A percentile compares a stretch with the other conserved stretches of the same genome.
These are phyloP conservation scores for Crenuchus spilurus DNA, from an alignment of 2,797 vertebrate species.

Conservation along the genomic window DNA sequence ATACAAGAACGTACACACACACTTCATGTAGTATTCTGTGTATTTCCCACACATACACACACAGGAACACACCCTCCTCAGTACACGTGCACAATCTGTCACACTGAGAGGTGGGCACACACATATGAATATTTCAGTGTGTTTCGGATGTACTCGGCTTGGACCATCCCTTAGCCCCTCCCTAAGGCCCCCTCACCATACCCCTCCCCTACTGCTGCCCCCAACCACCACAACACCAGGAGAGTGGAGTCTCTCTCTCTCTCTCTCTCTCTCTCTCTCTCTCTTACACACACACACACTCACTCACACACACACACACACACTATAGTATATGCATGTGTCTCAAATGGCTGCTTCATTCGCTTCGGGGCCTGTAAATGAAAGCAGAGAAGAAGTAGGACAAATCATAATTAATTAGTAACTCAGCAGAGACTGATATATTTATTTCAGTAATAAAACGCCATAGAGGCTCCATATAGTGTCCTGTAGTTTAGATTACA, in stretches of 20 bases:
- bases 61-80: neutral
- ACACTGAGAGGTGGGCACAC: conserved; percentile 67
- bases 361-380: neutral
- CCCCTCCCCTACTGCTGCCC: too few relatives aligned
- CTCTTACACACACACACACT: neutral
- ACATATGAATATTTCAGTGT: conserved; percentile 78
- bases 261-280: neutral
- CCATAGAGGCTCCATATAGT: neutral
- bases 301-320: neutral
- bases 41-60: neutral
- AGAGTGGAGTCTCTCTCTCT: neutral
- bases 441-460: neutral
- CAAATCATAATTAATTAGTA: neutral
- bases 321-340: neutral
- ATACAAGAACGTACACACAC: conserved; percentile 12
- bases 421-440: neutral
- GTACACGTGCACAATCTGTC: conserved; percentile 53
- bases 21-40: neutral
- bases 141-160: conserved; percentile 57
- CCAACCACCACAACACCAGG: neutral
- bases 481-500: neutral
- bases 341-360: neutral
- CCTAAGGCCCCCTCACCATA: too few relatives aligned
- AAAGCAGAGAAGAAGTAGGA: conserved; percentile 7
- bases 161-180: neutral